Evolutionary conservation across 1,140 invertebrate species (phyloP).

Genomic region (Zaprionus taronus): DNA sequence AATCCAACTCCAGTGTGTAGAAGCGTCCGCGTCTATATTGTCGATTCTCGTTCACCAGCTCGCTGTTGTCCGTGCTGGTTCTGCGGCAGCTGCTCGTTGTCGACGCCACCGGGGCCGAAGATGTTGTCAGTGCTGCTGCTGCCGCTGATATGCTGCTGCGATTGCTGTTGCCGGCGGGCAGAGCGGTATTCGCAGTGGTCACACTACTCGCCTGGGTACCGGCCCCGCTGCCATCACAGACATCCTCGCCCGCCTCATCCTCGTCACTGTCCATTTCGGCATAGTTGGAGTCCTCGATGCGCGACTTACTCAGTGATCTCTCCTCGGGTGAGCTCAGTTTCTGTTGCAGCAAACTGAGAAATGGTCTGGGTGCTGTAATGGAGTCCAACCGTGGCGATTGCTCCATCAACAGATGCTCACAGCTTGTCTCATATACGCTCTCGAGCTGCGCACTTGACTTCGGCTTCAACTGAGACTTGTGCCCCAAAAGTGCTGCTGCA

Average conservation of each 20-base stretch:
- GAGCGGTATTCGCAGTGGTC: slow-evolving; percentile 29
- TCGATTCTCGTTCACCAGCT: slow-evolving; percentile 67
- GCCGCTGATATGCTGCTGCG: slow-evolving; percentile 58
- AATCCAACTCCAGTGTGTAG: slow-evolving; percentile 77
- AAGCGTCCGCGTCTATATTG: slow-evolving; percentile 72
- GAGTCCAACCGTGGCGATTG: slow-evolving; percentile 49
- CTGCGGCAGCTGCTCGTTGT: background rate
- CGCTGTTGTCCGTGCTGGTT: slow-evolving; percentile 13
- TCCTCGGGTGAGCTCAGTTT: background rate
- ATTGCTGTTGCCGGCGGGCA: slow-evolving; percentile 44
- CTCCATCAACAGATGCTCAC: slow-evolving; percentile 79
- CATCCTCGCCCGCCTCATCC: slow-evolving; percentile 40
- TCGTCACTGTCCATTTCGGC: slow-evolving; percentile 26
- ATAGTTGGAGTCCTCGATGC: background rate
- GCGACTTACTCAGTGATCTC: background rate
- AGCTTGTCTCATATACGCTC: slow-evolving; percentile 83
- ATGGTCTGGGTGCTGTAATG: background rate
- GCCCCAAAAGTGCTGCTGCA: slow-evolving; percentile 19
- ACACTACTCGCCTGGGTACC: slow-evolving; percentile 28
- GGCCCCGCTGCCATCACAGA: slow-evolving; percentile 51
- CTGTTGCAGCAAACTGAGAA: background rate
- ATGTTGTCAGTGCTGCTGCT: background rate
- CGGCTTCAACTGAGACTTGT: slow-evolving; percentile 69
- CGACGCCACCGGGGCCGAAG: background rate
- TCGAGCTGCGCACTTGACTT: slow-evolving; percentile 72